Evolutionary conservation across 1,140 invertebrate species (phyloP), one percentile per base, ranked within the genome.

Genomic region (Chironomus striatipennis): DNA sequence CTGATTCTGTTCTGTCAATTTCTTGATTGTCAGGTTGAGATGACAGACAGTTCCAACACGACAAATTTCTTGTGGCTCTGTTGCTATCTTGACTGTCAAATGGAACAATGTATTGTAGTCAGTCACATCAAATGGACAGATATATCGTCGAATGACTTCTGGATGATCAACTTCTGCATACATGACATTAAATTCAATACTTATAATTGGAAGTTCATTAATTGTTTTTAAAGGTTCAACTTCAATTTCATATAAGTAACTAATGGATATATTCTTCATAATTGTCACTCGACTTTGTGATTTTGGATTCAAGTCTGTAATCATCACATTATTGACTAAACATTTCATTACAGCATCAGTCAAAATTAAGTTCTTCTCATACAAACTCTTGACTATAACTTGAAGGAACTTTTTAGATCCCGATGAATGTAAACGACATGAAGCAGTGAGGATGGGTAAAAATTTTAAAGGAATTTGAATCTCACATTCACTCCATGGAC

Each of bases 1-100:
- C 1, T 80, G 79, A 77, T 81, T 82, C 47, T 57, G 47, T 75
- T 80, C 83, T 79, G 78, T 81, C 74, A 84, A 81, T 80, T 88
- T 86, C 75, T 83, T 86, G 65, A 95, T 89, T 75, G 87, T 89
- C 57, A 97, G 84, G 79, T 91, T 90, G 75, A 97, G 85, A 82
- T 91, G 90, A 83, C 94, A 96, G 81, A 96, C 90, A 76, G 90
- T 91, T 74, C 94, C 93, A 47, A 93, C 90, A 76, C 94, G 89
- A 82, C 94, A 96, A 82, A 96, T 91, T 79, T 97, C 93, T 78
- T 92, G 24, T 34, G 24, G 24, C 24, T 34, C 91, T 8, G 86
- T 86, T 0, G 94, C 90, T 75, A 97, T 86, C 78, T 88, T 88
- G 0, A 92, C 92, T 76, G 90, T 87, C 72, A 97, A 87, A 73